These are phyloP conservation scores for Euzophera pinguis DNA, from an alignment of 2,888 invertebrate genomes.

Conservation along the genomic window DNA sequence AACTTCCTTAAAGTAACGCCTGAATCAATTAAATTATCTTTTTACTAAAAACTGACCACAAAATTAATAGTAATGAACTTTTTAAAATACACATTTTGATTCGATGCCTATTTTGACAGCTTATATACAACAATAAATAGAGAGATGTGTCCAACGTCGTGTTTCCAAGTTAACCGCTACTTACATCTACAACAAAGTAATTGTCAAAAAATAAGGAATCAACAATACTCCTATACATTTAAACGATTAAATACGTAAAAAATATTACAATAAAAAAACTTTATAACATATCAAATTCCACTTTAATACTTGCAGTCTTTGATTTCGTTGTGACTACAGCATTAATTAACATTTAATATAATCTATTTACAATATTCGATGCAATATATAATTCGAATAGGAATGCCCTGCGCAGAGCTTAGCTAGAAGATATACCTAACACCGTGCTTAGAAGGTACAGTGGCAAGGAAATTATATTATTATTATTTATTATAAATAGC, in stretches of 20 bases:
- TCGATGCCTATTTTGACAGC: background rate
- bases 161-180: background rate
- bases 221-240: slow-evolving; percentile 46
- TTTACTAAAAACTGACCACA: too few species aligned
- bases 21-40: too few species aligned
- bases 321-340: slow-evolving; percentile 78
- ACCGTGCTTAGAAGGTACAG: slow-evolving; percentile 53
- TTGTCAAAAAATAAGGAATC: slow-evolving; percentile 73
- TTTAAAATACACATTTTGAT: too few species aligned
- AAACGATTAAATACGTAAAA: slow-evolving; percentile 65
- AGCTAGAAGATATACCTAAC: slow-evolving; percentile 44
- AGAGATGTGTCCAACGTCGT: background rate
- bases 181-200: slow-evolving; percentile 57
- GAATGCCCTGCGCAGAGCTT: slow-evolving; percentile 67
- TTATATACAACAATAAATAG: background rate
- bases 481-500: too few species aligned
- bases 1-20: too few species aligned
- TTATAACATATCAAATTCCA: slow-evolving; percentile 54
- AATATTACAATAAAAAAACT: slow-evolving; percentile 48
- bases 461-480: slow-evolving; percentile 44
- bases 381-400: slow-evolving; percentile 57
- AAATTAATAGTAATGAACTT: too few species aligned
- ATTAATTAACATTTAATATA: slow-evolving; percentile 40
- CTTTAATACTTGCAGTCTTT: slow-evolving; percentile 73
- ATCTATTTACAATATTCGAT: slow-evolving; percentile 73